Conservation (phyloP, 2,888 invertebrate genomes). For the Laspeyria flexula region DNA sequence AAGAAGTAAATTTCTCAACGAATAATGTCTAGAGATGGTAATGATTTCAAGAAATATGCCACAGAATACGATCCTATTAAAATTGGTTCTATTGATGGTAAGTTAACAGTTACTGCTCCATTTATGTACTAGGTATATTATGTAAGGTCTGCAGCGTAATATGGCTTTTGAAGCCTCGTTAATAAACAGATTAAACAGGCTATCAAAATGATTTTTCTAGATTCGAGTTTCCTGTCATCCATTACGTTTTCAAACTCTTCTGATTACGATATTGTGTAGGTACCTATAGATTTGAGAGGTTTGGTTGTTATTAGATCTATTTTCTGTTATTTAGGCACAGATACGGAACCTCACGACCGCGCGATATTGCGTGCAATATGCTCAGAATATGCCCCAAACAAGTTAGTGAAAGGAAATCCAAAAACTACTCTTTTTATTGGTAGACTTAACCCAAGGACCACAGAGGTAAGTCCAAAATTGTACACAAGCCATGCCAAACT, state of each 20-base stretch:
- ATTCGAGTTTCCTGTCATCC: no score
- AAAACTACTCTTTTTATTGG: constrained; percentile 91
- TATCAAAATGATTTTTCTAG: no score
- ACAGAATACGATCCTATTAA: constrained; percentile 91
- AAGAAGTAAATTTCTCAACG: no score
- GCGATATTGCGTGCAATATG: constrained; percentile 90
- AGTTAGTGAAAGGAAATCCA: constrained; percentile 89
- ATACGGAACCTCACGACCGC: constrained; percentile 92
- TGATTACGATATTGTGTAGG: no score
- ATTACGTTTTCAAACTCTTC: no score
- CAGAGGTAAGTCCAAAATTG: constrained; percentile 77
- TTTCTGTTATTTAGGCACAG: constrained; percentile 83
- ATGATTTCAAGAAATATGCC: constrained; percentile 63
- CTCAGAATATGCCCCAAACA: constrained; percentile 88
- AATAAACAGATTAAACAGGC: no score
- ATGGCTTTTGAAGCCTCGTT: no score
- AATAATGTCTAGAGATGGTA: constrained; percentile 51
- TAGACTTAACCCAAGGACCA: constrained; percentile 89
- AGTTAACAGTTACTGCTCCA: constrained; percentile 28
- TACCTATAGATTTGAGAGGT: no score
- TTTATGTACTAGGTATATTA: no score
- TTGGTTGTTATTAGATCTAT: no score
- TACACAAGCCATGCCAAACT: no score
- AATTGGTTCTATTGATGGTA: constrained; percentile 94
- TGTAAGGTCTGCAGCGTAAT: no score